Evolutionary conservation across 1,140 invertebrate species (phyloP), one percentile per base, ranked within the genome.

Genomic region (Caenorhabditis latens): DNA sequence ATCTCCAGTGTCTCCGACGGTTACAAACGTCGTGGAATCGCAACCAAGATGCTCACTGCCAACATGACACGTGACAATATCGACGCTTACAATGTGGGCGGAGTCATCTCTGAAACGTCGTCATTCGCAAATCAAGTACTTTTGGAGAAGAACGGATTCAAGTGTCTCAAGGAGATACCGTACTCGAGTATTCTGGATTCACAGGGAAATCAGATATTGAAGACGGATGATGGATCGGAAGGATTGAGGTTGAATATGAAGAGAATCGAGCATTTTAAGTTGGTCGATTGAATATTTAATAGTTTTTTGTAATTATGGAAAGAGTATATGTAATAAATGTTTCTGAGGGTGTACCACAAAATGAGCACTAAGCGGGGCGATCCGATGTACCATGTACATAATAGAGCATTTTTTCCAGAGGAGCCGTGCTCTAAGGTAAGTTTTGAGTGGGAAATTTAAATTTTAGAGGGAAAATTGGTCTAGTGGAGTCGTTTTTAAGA

Each of bases 121-220:
- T 79, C 71, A 2, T 14, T 21, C n/a, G 71, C 46, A 1, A 79
- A 79, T 50, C 71, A 79, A 50, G n/a, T 79, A 3, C 71, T 79
- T 13, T 24, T 79, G 46, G 71, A 79, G 46, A 79, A 79, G 40
- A 48, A 79, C 24, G 71, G 71, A 13, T 79, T 79, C 71, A 79
- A 79, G 24, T 79, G 71, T 50, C 46, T 79, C 46, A 79, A 79
- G 71, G 46, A 48, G 71, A 79, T 79, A 79, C 71, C 71, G 46
- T 79, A 79, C 21, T 50, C 71, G n/a, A 50, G 71, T 24, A 24
- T 79, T 50, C 8, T 48, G 43, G 71, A 79, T 79, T 79, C 71
- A 32, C 46, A 79, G 53, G 71, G 71, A 50, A 79, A 79, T 53
- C 71, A 79, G n/a, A 79, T 79, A 53, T 24, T 79, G 46, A 79